These are phyloP conservation scores for Notoglanidium macrostoma DNA, from an alignment of 2,797 vertebrate species.

Conservation along the genomic window DNA sequence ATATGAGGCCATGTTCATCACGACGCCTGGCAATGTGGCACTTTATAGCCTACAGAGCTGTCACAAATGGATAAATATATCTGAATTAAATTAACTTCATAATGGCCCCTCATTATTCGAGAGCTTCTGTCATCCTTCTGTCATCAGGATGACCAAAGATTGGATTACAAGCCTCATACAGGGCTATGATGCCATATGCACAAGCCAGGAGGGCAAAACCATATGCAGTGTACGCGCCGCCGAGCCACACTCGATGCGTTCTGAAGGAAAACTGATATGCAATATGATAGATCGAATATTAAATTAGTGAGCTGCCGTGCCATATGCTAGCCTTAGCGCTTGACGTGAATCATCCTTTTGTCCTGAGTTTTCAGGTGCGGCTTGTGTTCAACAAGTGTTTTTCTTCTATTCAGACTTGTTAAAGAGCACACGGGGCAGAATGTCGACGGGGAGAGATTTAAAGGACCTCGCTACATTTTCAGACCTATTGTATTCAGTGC, in stretches of 20 bases:
- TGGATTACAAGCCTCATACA: slow-evolving; percentile 37
- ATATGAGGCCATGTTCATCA: slow-evolving; percentile 22
- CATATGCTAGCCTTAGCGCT: slow-evolving; percentile 75
- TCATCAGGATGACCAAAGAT: slow-evolving; percentile 52
- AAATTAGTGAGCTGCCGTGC: slow-evolving; percentile 77
- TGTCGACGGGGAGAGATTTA: slow-evolving; percentile 20
- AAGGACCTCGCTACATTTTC: slow-evolving; percentile 23
- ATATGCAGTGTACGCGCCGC: slow-evolving; percentile 74
- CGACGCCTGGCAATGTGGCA: neutral
- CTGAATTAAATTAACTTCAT: slow-evolving; percentile 22
- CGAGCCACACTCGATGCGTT: slow-evolving; percentile 64
- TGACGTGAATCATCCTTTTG: slow-evolving; percentile 59
- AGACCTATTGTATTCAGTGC: neutral
- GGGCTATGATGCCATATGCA: slow-evolving; percentile 49
- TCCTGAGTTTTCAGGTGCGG: slow-evolving; percentile 60
- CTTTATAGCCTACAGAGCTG: slow-evolving; percentile 17
- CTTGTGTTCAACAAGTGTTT: slow-evolving; percentile 65
- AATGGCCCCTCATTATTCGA: slow-evolving; percentile 34
- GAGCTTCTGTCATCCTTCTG: slow-evolving; percentile 51
- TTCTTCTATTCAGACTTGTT: slow-evolving; percentile 64
- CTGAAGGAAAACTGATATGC: slow-evolving; percentile 69
- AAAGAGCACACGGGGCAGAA: slow-evolving; percentile 66
- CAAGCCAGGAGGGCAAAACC: slow-evolving; percentile 53
- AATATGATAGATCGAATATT: slow-evolving; percentile 66
- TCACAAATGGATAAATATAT: slow-evolving; percentile 33